A percentile compares a stretch with the other conserved stretches of the same genome.
Evolutionary conservation across 2,797 vertebrate species (phyloP).

Genomic region (Aselliscus stoliczkanus): DNA sequence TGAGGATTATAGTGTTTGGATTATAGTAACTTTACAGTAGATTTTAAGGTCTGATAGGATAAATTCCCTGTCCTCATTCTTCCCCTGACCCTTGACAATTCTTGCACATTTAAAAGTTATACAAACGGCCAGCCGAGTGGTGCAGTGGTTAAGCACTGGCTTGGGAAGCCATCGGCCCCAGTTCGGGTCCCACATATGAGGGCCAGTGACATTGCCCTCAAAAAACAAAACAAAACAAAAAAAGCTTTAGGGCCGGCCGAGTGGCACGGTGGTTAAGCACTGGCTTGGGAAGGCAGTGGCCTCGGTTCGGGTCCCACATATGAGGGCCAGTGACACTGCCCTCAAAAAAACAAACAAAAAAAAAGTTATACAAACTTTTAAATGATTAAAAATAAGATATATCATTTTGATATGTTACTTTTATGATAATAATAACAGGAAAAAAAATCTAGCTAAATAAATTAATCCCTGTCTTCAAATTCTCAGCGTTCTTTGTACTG

Average conservation of each 20-base stretch:
- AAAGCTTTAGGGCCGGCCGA: too few species aligned
- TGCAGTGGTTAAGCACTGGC: too few species aligned
- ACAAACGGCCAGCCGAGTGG: too few species aligned
- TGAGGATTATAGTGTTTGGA: not conserved
- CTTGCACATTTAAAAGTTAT: not conserved
- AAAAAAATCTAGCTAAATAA: not conserved
- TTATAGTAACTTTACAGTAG: not conserved
- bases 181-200: too few species aligned
- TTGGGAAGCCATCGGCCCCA: too few species aligned
- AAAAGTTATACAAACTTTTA: not conserved
- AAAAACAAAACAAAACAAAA: too few species aligned
- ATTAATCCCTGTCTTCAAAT: not conserved
- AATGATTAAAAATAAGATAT: not conserved
- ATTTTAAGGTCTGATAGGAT: not conserved
- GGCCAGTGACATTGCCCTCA: too few species aligned
- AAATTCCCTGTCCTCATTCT: not conserved
- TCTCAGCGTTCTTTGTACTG: not conserved
- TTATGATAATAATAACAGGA: not conserved
- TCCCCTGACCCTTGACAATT: not conserved
- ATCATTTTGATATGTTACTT: not conserved
- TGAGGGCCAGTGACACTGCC: too few species aligned
- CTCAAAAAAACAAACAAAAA: too few species aligned
- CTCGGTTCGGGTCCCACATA: too few species aligned
- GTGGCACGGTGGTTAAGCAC: too few species aligned
- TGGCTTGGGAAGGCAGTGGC: too few species aligned